These are phyloP conservation scores for Caenorhabditis zanzibari DNA, from an alignment of 2,888 invertebrate genomes.

Conservation along the genomic window DNA sequence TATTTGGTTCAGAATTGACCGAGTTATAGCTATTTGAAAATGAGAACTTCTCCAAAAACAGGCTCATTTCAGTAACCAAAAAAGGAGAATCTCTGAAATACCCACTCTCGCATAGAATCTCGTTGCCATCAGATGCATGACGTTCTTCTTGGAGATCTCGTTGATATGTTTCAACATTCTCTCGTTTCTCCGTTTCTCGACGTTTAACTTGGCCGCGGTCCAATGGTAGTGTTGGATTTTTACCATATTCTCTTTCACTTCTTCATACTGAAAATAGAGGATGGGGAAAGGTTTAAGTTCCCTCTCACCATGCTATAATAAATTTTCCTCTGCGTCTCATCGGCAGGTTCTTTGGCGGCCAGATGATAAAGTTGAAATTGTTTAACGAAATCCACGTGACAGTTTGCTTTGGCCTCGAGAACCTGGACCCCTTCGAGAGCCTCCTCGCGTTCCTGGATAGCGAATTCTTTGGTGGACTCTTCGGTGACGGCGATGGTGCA, in stretches of 20 bases:
- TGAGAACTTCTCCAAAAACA: no score
- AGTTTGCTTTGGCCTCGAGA: slow-evolving; percentile 15
- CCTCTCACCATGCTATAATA: slow-evolving; percentile 11
- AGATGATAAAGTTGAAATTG: slow-evolving; percentile 47
- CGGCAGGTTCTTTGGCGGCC: slow-evolving; percentile 22
- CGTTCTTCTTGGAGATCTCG: slow-evolving; percentile 39
- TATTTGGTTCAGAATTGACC: no score
- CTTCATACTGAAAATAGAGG: slow-evolving; percentile 23
- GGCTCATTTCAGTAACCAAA: no score
- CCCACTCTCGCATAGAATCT: slow-evolving; percentile 54
- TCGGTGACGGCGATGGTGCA: slow-evolving; percentile 28
- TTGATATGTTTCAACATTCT: slow-evolving; percentile 49
- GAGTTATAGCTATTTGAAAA: no score
- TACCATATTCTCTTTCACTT: slow-evolving; percentile 39
- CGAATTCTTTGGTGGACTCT: slow-evolving; percentile 23
- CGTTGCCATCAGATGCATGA: slow-evolving; percentile 51
- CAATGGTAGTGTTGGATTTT: slow-evolving; percentile 18
- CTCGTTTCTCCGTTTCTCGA: slow-evolving; percentile 40
- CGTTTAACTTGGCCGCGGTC: slow-evolving; percentile 22
- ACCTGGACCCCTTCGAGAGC: not conserved
- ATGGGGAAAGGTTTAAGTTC: not conserved
- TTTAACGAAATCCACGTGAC: slow-evolving; percentile 37
- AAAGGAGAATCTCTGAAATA: no score
- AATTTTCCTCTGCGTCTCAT: slow-evolving; percentile 15
- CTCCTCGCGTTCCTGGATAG: slow-evolving; percentile 27